Evolutionary conservation across 2,888 invertebrate species (phyloP).

Genomic region (Oligia strigilis): DNA sequence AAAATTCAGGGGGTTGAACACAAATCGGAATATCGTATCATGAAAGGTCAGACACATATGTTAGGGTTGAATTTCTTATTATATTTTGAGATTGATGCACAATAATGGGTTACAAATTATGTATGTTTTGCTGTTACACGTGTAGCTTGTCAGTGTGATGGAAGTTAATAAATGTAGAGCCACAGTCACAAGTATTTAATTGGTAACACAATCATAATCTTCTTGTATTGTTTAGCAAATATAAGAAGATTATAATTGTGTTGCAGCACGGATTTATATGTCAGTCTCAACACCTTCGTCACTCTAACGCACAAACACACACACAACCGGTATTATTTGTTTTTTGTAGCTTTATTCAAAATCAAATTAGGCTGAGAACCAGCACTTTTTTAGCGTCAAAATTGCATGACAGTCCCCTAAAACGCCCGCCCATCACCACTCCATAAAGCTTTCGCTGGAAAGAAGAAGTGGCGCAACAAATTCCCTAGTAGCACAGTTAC

Average conservation of each 20-base stretch:
- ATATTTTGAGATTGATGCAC: slow-evolving; percentile 66
- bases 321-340: background rate
- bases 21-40: slow-evolving; percentile 72
- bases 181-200: slow-evolving; percentile 5
- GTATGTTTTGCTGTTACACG: slow-evolving; percentile 32
- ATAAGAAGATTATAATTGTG: background rate
- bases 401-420: too few species aligned
- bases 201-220: too few species aligned
- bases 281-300: background rate
- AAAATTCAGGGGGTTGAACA: slow-evolving; percentile 78
- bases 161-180: slow-evolving; percentile 11
- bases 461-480: too few species aligned
- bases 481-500: background rate
- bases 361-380: too few species aligned
- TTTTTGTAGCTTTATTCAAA: background rate
- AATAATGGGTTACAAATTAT: slow-evolving; percentile 58
- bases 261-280: too few species aligned
- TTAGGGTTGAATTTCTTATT: slow-evolving; percentile 65
- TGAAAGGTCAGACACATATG: slow-evolving; percentile 70
- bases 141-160: slow-evolving; percentile 24
- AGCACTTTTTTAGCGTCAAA: too few species aligned
- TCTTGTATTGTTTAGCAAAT: background rate
- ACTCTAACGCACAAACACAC: slow-evolving; percentile 7
- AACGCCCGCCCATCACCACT: background rate
- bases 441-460: too few species aligned